Conservation (phyloP, 2,888 invertebrate genomes). For the Subacronicta megacephala region DNA sequence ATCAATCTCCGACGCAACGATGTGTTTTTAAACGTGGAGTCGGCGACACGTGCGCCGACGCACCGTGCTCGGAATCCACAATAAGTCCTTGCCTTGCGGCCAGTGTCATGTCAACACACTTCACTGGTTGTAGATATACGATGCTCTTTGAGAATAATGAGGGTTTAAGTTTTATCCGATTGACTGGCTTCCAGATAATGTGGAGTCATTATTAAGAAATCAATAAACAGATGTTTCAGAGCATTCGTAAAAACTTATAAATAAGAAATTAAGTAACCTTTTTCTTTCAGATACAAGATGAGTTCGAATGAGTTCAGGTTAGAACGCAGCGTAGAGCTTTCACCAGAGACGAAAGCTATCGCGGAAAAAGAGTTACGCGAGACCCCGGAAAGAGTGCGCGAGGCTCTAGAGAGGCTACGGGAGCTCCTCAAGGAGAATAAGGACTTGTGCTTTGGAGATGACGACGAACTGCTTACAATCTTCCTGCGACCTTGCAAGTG, state of each 20-base stretch:
- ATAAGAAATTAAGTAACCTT: conserved; percentile 6
- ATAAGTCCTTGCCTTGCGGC: conserved; percentile 71
- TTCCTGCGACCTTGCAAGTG: conserved; percentile 95
- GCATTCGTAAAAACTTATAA: too few relatives aligned
- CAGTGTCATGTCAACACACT: conserved; percentile 64
- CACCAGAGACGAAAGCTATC: conserved; percentile 88
- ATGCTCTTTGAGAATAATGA: conserved; percentile 50
- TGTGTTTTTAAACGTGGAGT: conserved; percentile 57
- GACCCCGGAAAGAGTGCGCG: conserved; percentile 91
- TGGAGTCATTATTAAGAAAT: conserved; percentile 11
- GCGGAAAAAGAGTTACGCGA: conserved; percentile 92
- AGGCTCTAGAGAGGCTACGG: conserved; percentile 90
- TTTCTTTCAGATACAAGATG: conserved; percentile 73
- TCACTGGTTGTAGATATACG: conserved; percentile 29
- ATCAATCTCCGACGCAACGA: conserved; percentile 53
- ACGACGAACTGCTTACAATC: conserved; percentile 94
- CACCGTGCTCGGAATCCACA: conserved; percentile 68
- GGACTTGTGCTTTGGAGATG: conserved; percentile 92
- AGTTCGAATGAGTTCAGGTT: conserved; percentile 87
- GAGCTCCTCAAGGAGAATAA: conserved; percentile 92
- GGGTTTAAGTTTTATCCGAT: conserved; percentile 33
- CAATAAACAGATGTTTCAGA: not conserved
- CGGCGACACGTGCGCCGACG: conserved; percentile 58
- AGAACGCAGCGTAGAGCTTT: conserved; percentile 89
- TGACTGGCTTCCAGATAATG: conserved; percentile 19